A percentile compares a stretch with the other conserved stretches of the same genome.
These are phyloP conservation scores for Cyclura pinguis DNA, from an alignment of 2,797 vertebrate genomes.

Conservation along the genomic window DNA sequence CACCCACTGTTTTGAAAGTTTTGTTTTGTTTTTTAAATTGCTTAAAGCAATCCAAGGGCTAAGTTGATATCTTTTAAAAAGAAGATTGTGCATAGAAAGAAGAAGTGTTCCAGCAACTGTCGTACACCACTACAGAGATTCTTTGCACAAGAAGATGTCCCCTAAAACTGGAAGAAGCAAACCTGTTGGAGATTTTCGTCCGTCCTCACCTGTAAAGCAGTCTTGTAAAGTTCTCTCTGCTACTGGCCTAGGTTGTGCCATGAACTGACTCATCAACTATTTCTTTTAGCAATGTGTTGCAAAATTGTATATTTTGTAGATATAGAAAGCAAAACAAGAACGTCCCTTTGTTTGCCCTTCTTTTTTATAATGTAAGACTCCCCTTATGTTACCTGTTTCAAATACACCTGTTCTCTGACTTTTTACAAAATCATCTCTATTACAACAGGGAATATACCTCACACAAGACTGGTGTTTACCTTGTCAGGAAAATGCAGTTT, in stretches of 20 bases:
- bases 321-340: constrained; percentile 13
- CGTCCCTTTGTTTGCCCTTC: not conserved
- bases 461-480: not conserved
- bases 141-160: not conserved
- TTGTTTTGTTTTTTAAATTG: not conserved
- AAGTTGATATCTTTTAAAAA: constrained; percentile 3
- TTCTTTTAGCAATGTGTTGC: not conserved
- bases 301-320: constrained; percentile 28
- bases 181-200: not conserved
- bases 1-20: constrained; percentile 6
- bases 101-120: constrained; percentile 2
- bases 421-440: not conserved
- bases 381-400: not conserved
- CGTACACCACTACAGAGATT: not conserved
- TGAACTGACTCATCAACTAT: not conserved
- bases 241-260: constrained; percentile 17
- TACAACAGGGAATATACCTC: constrained; percentile 7
- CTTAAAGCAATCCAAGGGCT: constrained; percentile 34
- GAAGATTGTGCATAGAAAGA: constrained; percentile 31
- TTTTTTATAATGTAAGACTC: not conserved
- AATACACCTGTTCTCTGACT: not conserved
- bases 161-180: constrained; percentile 10
- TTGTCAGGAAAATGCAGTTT: constrained; percentile 13
- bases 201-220: constrained; percentile 24
- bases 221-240: not conserved